phyloP scores from a whole-genome alignment of 1,140 invertebrate genomes.

The Mactra quadrangularis region DNA sequence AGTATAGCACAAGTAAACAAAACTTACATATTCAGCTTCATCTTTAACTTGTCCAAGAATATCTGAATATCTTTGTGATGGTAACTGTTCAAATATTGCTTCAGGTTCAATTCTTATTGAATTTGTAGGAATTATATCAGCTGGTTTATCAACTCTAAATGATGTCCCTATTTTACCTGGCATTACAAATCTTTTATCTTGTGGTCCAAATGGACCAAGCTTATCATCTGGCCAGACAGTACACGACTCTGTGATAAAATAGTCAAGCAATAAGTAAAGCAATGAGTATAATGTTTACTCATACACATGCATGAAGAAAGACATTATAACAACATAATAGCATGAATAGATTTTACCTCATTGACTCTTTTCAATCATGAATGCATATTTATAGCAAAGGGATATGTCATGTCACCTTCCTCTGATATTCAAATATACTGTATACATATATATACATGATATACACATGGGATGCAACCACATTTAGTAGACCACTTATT shows the following conservation, averaged over 20 bases:
- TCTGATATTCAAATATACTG: too few relatives aligned
- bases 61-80: constrained; percentile 61
- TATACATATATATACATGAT: too few relatives aligned
- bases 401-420: too few relatives aligned
- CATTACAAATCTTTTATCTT: constrained; percentile 88
- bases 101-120: constrained; percentile 52
- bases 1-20: too few relatives aligned
- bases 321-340: background rate
- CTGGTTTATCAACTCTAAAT: constrained; percentile 24
- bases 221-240: constrained; percentile 71
- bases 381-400: too few relatives aligned
- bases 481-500: too few relatives aligned
- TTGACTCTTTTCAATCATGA: too few relatives aligned
- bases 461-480: too few relatives aligned
- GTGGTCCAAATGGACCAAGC: constrained; percentile 84
- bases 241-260: constrained; percentile 42
- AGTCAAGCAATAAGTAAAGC: too few relatives aligned
- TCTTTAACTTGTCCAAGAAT: constrained; percentile 65
- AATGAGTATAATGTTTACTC: too few relatives aligned
- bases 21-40: constrained; percentile 60
- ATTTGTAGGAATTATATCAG: background rate
- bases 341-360: too few relatives aligned
- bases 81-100: constrained; percentile 62
- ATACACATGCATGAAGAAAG: background rate
- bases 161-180: constrained; percentile 87